A percentile compares a stretch with the other conserved stretches of the same genome.
Evolutionary conservation across 2,888 invertebrate species (phyloP).

Genomic region (Dynastes tityus): DNA sequence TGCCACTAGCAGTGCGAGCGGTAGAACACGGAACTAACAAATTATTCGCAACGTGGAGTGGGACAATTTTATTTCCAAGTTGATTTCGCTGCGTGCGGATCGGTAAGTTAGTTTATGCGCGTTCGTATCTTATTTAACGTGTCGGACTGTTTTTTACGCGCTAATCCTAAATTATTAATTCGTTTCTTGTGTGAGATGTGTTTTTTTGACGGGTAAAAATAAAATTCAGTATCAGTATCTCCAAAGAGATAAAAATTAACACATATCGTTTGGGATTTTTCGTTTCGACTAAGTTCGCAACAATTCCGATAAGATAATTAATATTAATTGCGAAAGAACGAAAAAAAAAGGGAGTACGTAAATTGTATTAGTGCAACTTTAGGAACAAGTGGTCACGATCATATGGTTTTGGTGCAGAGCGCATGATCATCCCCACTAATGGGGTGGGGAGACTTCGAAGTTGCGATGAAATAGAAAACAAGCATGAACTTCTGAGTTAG

Average conservation of each 20-base stretch:
- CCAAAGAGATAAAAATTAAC: neutral
- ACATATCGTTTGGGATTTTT: neutral
- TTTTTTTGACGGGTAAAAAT: neutral
- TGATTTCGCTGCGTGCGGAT: neutral
- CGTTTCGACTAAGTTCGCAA: too few relatives aligned
- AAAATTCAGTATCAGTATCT: neutral
- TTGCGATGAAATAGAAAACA: constrained; percentile 50
- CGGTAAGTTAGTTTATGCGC: neutral
- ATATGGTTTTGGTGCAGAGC: constrained; percentile 37
- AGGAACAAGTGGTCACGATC: constrained; percentile 49
- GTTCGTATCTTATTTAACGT: neutral
- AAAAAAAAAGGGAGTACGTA: constrained; percentile 8
- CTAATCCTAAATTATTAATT: neutral
- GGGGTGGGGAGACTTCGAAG: constrained; percentile 27
- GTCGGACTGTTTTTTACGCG: neutral
- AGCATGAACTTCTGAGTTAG: constrained; percentile 19
- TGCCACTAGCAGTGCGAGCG: constrained; percentile 38
- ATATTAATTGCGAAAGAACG: constrained; percentile 2
- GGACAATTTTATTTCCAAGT: constrained; percentile 31
- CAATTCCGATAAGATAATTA: constrained; percentile 24
- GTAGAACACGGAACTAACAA: constrained; percentile 48
- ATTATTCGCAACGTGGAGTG: neutral
- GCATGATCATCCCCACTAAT: constrained; percentile 50
- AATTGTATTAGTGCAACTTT: constrained; percentile 15
- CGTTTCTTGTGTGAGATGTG: neutral